Evolutionary conservation across 2,113 vertebrate species (phyloP).

Genomic region (Corythornis vintsioides): DNA sequence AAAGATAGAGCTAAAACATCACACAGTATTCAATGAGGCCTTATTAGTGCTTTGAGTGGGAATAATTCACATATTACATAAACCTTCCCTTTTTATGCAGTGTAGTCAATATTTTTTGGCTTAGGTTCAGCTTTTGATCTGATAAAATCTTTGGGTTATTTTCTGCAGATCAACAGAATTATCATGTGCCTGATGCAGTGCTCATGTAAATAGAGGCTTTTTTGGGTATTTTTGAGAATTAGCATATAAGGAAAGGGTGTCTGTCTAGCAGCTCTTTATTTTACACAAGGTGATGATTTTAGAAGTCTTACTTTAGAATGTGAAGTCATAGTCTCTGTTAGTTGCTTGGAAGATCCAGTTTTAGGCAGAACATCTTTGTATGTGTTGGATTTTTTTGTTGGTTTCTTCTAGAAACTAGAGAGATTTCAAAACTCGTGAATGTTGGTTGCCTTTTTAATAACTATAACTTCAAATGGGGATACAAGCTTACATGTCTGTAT

Average conservation of each 20-base stretch:
- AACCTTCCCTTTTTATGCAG: background rate
- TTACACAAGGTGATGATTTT: background rate
- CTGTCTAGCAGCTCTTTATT: background rate
- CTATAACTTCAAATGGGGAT: background rate
- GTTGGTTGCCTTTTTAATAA: conserved; percentile 5
- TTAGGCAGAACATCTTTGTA: background rate
- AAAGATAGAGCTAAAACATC: background rate
- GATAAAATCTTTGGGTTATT: background rate
- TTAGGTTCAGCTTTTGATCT: background rate
- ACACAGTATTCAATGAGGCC: background rate
- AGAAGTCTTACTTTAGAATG: background rate
- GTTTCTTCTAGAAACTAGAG: background rate
- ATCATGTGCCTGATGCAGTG: background rate
- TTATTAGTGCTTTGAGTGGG: background rate
- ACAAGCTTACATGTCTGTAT: background rate
- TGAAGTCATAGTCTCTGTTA: background rate
- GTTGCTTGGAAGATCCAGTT: background rate
- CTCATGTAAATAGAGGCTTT: background rate
- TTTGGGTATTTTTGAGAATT: background rate
- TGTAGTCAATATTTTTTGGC: background rate
- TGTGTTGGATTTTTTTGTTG: background rate
- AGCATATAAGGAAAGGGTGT: background rate
- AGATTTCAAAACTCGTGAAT: background rate
- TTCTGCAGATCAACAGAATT: background rate
- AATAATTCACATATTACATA: background rate